Evolutionary conservation across 2,797 vertebrate genomes (phyloP).

Genomic region (Kryptopterus vitreolus): DNA sequence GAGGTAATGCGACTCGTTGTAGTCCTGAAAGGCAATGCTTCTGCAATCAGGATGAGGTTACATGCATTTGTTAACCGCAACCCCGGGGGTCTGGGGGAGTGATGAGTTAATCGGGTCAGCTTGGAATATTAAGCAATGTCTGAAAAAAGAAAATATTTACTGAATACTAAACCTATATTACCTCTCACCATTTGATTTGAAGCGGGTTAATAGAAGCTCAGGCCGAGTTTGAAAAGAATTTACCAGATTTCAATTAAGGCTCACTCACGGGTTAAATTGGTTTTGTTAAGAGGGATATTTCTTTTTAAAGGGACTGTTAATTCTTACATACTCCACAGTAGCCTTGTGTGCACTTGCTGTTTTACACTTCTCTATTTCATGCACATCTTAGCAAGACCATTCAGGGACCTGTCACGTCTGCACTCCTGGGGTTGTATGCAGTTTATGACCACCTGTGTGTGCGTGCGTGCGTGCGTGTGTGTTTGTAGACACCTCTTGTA

Average conservation of each 20-base stretch:
- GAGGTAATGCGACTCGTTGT: constrained; percentile 81
- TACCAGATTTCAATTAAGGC: constrained; percentile 25
- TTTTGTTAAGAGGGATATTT: constrained; percentile 18
- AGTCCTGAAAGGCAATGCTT: constrained; percentile 70
- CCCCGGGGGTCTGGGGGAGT: not conserved
- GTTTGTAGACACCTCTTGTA: not conserved
- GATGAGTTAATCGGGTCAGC: too few species aligned
- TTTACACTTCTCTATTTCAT: constrained; percentile 50
- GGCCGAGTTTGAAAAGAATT: constrained; percentile 28
- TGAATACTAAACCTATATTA: not conserved
- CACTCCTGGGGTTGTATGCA: constrained; percentile 94
- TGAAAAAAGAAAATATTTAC: constrained; percentile 2
- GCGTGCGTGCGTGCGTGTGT: too few species aligned
- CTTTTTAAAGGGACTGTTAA: constrained; percentile 21
- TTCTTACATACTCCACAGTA: not conserved
- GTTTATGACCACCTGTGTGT: constrained; percentile 78
- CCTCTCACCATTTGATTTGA: constrained; percentile 14
- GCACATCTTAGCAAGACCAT: constrained; percentile 91
- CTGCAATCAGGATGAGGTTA: constrained; percentile 82
- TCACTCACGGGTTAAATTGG: constrained; percentile 32
- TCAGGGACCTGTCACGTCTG: constrained; percentile 84
- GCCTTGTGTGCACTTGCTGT: constrained; percentile 4
- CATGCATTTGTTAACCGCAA: constrained; percentile 88
- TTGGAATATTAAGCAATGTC: not conserved
- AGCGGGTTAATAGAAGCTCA: constrained; percentile 24